Evolutionary conservation across 2,797 vertebrate species (phyloP), one percentile per base, ranked within the genome.

Genomic region (Presbytis comata): DNA sequence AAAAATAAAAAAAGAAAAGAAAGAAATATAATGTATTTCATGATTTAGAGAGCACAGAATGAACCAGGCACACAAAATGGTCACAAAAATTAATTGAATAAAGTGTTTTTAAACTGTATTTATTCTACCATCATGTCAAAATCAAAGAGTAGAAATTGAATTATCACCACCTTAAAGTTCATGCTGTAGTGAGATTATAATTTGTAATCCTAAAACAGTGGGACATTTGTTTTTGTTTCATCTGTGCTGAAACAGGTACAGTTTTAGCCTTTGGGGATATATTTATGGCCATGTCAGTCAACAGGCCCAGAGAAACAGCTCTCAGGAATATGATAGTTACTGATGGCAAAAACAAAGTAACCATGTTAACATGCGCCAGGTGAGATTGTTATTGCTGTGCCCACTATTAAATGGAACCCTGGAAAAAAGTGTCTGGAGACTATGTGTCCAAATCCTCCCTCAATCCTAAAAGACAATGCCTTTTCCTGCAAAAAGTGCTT

Each of bases 271-370:
- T 90, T 76, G 70, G 94, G 82, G 50, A 36, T 80, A 33, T 80
- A 93, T 95, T 96, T 95, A 97, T 87, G 75, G 85, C 36, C 39
- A 1, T 78, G 81, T 97, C 81, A 87, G 93, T 95, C 84, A 98
- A 70, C 61, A 96, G 89, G 85, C n/a, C 50, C 87, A 88, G 78
- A 28, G 46, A 97, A 95, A 94, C 33, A 96, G 55, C 89, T 96
- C 93, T 59, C 30, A 26, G 41, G 48, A 93, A 55, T 82, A 76
- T 61, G 79, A 93, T 85, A 83, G n/a, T 24, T 24, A 64, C 24
- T 30, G 75, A 93, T 1, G 33, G 91, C 70, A 96, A 92, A 95
- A 94, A 95, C 76, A 94, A 96, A 96, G 67, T 74, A 79, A 96
- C 41, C 82, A 85, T 61, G 79, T 89, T 91, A 96, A 89, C 55